These are phyloP conservation scores for Antechinus stuartii DNA, from an alignment of 2,113 vertebrate species.

Conservation along the genomic window DNA sequence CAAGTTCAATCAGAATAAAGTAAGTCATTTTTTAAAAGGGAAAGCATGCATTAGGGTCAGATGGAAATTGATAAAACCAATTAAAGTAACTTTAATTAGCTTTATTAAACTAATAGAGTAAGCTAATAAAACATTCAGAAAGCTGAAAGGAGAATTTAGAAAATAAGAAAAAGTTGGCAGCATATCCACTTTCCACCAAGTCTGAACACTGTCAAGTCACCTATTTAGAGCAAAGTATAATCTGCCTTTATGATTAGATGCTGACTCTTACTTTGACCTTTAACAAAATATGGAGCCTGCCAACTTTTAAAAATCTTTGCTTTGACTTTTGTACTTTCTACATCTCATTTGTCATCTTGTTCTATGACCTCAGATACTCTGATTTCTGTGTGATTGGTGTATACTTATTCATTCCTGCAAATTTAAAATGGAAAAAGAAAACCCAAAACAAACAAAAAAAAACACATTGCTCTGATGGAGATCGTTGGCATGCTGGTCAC, in stretches of 20 bases:
- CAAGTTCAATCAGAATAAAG: background rate
- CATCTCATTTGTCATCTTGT: conserved; percentile 5
- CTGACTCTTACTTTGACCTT: background rate
- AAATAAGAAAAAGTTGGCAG: conserved; percentile 10
- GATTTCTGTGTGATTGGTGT: background rate
- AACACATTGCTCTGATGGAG: background rate
- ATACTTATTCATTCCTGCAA: background rate
- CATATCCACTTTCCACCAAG: background rate
- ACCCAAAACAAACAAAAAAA: no score
- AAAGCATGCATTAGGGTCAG: background rate
- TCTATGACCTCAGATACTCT: background rate
- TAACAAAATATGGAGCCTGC: background rate
- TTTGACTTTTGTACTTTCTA: conserved; percentile 25
- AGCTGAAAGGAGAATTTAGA: conserved; percentile 21
- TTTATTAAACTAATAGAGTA: background rate
- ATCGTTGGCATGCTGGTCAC: background rate
- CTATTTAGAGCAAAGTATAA: background rate
- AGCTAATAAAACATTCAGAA: background rate
- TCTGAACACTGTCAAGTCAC: conserved; percentile 34
- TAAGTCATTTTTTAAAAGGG: background rate
- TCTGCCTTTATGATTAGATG: conserved; percentile 23
- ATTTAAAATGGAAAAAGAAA: background rate
- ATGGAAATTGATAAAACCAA: background rate
- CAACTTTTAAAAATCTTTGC: conserved; percentile 19
- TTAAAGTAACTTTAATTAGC: background rate